phyloP scores from a whole-genome alignment of 2,113 vertebrate species.

The Grus americana region DNA sequence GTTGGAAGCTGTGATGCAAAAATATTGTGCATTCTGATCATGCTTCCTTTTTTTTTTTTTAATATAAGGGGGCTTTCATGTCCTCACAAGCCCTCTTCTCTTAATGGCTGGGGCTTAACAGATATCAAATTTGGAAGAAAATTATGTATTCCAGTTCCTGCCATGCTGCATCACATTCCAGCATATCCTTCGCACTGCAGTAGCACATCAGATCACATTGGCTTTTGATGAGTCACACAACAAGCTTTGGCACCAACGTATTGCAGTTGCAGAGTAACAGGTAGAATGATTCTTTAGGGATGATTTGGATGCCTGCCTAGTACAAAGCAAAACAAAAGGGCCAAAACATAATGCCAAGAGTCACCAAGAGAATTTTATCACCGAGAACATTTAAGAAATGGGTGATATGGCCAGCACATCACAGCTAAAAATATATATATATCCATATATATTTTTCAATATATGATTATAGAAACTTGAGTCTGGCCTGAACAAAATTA shows the following conservation, averaged over 20 bases:
- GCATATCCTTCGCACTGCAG: neutral
- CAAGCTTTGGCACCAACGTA: neutral
- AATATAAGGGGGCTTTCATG: neutral
- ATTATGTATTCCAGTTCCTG: neutral
- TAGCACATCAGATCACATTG: neutral
- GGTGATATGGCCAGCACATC: neutral
- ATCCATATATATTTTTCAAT: neutral
- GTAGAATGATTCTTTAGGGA: neutral
- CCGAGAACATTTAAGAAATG: neutral
- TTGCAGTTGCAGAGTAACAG: constrained; percentile 15
- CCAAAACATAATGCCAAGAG: neutral
- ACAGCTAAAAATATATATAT: neutral
- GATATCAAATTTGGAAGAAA: neutral
- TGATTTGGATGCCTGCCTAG: constrained; percentile 1
- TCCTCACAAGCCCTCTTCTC: neutral
- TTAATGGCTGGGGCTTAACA: neutral
- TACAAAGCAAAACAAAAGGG: neutral
- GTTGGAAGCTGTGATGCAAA: neutral
- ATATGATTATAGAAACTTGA: neutral
- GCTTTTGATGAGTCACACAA: constrained; percentile 20
- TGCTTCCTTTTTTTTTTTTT: neutral
- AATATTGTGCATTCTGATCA: neutral
- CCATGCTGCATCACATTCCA: neutral
- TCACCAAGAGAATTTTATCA: neutral
- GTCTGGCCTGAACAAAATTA: neutral